Base-by-base conservation (phyloP, 2,888 invertebrate species). In the Branchellion lobata region DNA sequence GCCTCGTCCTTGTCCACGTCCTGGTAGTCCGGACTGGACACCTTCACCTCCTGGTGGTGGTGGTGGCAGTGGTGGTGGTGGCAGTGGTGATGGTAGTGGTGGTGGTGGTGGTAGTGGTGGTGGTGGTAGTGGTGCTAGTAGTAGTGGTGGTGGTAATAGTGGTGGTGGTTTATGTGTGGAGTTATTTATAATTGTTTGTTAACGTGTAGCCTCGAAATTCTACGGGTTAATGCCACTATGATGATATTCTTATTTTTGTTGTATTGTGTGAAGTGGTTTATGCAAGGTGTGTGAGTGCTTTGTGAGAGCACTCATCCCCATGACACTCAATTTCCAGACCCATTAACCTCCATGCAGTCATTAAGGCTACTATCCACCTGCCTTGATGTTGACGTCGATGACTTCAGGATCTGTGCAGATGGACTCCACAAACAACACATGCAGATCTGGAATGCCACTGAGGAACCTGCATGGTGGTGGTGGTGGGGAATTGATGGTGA, bases 381-480 rank as follows among this genome's bases (percentile, higher is more conserved):
- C 94, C 92, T 92, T 92, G 84, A 98, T 95, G 87, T 97, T 98
- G 85, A 96, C 95, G 86, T 97, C 96, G 82, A 99, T 94, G 83
- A 99, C 97, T 84, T 91, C 90, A 0, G 95, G 95, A 89, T 98
- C 97, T 86, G 97, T 94, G 87, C 99, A 99, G 73, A 98, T 92
- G 21, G 96, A 96, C 89, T 99, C 99, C 0, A 99, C 95, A 87
- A 98, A 99, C 90, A 99, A 98, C 73, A 98, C 89, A 85, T 96
- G 95, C 92, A 73, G 2, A n/a, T 47, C 47, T 34, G 29, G 40
- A 47, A 73, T 34, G 31, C 93, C 94, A 91, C 94, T 93, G 85
- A 92, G 91, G 0, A 94, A 93, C 18, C 96, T 93, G 80, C 85
- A 86, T 40, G 40, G 40, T n/a, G n/a, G n/a, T n/a, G n/a, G n/a